Conservation (phyloP, 2,888 invertebrate species). For the Diarsia brunnea region DNA sequence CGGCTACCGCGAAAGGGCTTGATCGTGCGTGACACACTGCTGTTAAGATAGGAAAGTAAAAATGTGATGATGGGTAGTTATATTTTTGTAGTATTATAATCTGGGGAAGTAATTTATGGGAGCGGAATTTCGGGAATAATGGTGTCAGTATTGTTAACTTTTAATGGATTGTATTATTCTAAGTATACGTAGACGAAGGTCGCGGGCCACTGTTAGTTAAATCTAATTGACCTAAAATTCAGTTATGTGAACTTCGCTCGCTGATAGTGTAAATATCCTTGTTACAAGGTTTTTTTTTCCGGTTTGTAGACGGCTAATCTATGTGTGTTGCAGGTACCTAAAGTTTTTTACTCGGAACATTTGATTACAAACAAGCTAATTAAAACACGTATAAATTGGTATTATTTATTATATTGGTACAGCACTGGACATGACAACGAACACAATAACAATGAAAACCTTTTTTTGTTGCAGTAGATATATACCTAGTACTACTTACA, state of each 20-base stretch:
- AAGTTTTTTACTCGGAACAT: too few species aligned
- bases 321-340: neutral
- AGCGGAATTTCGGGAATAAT: neutral
- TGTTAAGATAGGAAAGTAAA: constrained; percentile 1
- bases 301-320: neutral
- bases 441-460: too few species aligned
- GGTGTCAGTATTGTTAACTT: neutral
- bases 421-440: too few species aligned
- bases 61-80: neutral
- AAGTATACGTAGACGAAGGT: neutral
- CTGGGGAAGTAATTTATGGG: neutral
- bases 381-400: neutral
- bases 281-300: neutral
- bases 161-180: neutral
- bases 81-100: neutral
- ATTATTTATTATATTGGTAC: too few species aligned
- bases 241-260: too few species aligned
- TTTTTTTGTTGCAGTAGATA: too few species aligned
- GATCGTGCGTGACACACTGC: constrained; percentile 70
- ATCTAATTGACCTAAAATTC: too few species aligned
- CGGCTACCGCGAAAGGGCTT: constrained; percentile 73
- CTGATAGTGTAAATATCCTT: too few species aligned
- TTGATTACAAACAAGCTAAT: neutral
- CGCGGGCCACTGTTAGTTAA: too few species aligned
- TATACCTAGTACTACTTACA: too few species aligned